These are phyloP conservation scores for Arnoldichthys spilopterus DNA, from an alignment of 2,797 vertebrate genomes.

Conservation along the genomic window DNA sequence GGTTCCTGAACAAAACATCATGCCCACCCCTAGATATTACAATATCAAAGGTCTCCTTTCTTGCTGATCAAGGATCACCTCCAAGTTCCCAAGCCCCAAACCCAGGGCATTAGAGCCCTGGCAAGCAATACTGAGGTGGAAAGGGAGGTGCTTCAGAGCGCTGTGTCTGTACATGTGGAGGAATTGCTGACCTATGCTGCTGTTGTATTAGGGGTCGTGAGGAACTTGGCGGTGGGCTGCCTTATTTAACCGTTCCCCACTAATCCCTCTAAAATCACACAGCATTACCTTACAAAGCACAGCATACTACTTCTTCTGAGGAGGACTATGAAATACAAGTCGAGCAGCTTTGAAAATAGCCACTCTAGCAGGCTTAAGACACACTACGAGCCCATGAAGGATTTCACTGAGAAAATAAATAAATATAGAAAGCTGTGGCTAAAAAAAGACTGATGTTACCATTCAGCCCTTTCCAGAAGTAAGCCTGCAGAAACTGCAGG, in stretches of 20 bases:
- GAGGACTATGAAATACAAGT: neutral
- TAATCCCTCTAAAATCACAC: constrained; percentile 18
- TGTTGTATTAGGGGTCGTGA: neutral
- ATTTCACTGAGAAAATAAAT: constrained; percentile 26
- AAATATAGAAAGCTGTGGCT: neutral
- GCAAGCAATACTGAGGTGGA: neutral
- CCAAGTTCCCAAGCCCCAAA: neutral
- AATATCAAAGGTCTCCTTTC: neutral
- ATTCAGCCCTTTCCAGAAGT: neutral
- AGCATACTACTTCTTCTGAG: neutral
- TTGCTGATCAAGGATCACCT: neutral
- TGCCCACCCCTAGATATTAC: too few relatives aligned
- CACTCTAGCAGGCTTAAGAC: constrained; percentile 16
- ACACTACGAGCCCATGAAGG: neutral
- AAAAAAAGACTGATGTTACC: neutral
- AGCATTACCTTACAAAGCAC: constrained; percentile 24
- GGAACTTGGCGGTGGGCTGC: neutral
- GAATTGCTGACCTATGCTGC: constrained; percentile 1
- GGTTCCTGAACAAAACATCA: too few relatives aligned
- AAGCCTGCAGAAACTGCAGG: too few relatives aligned
- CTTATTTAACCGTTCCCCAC: constrained; percentile 3
- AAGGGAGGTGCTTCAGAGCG: neutral
- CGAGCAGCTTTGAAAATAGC: constrained; percentile 17
- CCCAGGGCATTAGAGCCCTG: neutral
- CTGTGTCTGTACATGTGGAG: neutral